phyloP scores from a whole-genome alignment of 2,797 vertebrate species.

The Acanthopagrus latus region DNA sequence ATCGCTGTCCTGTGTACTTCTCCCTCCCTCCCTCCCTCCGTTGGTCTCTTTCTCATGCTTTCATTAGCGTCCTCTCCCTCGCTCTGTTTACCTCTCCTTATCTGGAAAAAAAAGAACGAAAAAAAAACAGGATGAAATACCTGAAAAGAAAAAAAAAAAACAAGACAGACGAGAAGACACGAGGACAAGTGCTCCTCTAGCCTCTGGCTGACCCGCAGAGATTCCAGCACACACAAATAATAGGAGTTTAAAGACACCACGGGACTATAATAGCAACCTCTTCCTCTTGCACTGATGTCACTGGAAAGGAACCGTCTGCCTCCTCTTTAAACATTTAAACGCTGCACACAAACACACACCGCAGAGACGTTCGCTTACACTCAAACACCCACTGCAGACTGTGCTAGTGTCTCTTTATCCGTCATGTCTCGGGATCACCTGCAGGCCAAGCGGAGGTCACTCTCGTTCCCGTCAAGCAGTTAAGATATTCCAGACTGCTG shows the following conservation, averaged over 20 bases:
- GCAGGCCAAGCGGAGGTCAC: conserved; percentile 18
- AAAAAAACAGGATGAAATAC: neutral
- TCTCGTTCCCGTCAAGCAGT: neutral
- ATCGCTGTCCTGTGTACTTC: conserved; percentile 34
- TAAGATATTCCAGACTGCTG: neutral
- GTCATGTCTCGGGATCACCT: conserved; percentile 1
- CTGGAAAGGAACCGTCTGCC: conserved; percentile 45
- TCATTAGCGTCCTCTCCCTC: conserved; percentile 27
- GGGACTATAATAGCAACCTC: conserved; percentile 41
- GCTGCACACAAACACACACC: conserved; percentile 27
- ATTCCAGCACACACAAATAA: conserved; percentile 46
- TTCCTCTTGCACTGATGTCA: conserved; percentile 51
- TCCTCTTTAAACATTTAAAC: conserved; percentile 57
- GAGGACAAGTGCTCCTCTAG: conserved; percentile 54
- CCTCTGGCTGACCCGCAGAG: conserved; percentile 68
- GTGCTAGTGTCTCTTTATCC: conserved; percentile 19
- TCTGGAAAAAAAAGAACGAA: neutral
- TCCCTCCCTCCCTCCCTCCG: conserved; percentile 22
- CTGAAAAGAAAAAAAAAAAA: conserved; percentile 20
- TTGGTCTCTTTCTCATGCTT: conserved; percentile 24
- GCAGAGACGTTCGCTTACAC: conserved; percentile 17
- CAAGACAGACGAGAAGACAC: conserved; percentile 22
- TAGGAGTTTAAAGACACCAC: conserved; percentile 41
- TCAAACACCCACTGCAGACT: conserved; percentile 28
- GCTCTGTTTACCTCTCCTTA: conserved; percentile 27